Evolutionary conservation across 1,140 invertebrate genomes (phyloP), one percentile per base, ranked within the genome.

Genomic region (Drosophila triauraria): DNA sequence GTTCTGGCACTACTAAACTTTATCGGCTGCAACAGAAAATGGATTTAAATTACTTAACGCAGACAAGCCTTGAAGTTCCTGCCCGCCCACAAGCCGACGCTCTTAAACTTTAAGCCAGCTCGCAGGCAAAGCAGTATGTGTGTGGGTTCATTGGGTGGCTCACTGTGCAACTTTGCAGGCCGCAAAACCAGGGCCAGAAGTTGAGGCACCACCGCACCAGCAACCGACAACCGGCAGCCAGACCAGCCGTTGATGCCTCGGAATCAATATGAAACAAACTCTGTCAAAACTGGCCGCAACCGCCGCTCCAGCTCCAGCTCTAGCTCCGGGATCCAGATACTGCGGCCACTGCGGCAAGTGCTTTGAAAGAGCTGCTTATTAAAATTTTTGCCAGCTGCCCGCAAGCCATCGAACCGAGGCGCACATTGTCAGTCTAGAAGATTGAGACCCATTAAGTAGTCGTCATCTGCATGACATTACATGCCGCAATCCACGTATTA

Each of bases 401-500:
- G 43, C 75, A 64, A 62, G 44, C 35, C 42, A 32, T 27, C 44
- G 43, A 58, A 15, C 50, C 58, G 25, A 32, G 38, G 43, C 54
- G 43, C 54, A 54, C 51, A 54, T 54, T 20, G 47, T 7, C 51
- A 62, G 48, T 38, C 43, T 43, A n/a, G 13, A 50, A 69, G 60
- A 58, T 86, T 67, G 79, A 68, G 68, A 69, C 63, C 80, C 67
- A 78, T 78, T 78, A 76, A 90, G 82, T 75, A 88, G 84, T 88
- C 85, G 85, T 90, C 84, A 90, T 90, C 84, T 90, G 85, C 74
- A 81, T 78, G 85, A 81, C 80, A 90, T 84, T 87, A 87, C 84
- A 87, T 67, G 78, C 85, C 85, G 65, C 85, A 90, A 88, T 88
- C 78, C 85, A 90, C 80, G 78, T 90, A 78, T 84, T 81, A 88